Conservation (phyloP, 92 coral and sea anemone genomes). For the Palythoa grandiflora region DNA sequence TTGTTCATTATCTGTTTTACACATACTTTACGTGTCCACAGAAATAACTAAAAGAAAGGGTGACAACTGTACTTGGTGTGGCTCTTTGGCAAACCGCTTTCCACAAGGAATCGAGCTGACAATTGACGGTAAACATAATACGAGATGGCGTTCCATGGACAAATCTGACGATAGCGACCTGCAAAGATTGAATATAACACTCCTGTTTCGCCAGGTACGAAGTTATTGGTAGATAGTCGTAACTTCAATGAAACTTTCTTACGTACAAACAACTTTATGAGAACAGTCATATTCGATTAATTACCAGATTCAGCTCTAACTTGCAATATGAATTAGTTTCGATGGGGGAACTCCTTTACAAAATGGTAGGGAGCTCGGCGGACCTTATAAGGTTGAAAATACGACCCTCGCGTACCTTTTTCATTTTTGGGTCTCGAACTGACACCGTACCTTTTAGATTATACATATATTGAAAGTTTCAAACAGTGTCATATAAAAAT, state of each 20-base stretch:
- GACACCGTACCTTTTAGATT: no score
- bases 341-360: no score
- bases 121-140: constrained; percentile 32
- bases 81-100: neutral
- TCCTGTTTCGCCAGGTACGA: constrained; percentile 31
- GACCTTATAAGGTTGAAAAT: no score
- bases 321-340: no score
- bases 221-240: neutral
- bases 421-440: no score
- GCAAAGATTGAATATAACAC: constrained; percentile 25
- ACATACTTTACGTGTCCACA: neutral
- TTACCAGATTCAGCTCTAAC: no score
- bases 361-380: no score
- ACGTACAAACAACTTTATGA: no score
- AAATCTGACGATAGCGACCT: constrained; percentile 18
- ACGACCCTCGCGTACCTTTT: no score
- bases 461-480: no score
- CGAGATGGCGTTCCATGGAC: constrained; percentile 33
- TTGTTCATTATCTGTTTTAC: neutral
- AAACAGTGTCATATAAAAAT: no score
- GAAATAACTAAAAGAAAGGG: neutral
- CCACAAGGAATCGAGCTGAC: constrained; percentile 8
- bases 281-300: no score
- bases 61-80: constrained; percentile 25
- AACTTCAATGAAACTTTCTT: neutral